Base-by-base conservation (phyloP, 2,113 vertebrate genomes). In the Daubentonia madagascariensis region DNA sequence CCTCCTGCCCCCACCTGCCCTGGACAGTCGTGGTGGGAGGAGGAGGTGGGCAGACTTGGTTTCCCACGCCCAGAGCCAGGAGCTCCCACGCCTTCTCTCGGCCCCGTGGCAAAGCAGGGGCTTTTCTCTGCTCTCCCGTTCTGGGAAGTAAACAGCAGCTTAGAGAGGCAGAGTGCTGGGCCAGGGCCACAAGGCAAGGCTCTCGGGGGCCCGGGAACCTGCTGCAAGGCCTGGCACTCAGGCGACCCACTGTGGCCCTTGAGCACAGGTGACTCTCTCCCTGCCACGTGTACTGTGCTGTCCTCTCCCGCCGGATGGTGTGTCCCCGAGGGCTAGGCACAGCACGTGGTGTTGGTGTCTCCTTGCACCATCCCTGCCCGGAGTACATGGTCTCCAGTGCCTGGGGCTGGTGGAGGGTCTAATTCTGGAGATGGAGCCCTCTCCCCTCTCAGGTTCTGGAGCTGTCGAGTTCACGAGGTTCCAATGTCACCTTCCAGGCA, bases 401-500 rank as follows among this genome's bases (percentile, higher is more conserved):
- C 76, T 3, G 0, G 32, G 18, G 67, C 84, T 54, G 43, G 52
- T 22, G 18, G 35, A 57, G 22, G 35, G 89, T 17, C 70, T 35
- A 6, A 59, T 54, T 61, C 48, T 83, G 28, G 23, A 87, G 89
- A 16, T 12, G 0, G 52, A 61, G 23, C 23, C 75, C 68, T 28
- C 28, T 32, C 57, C 32, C 40, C 3, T 0, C 40, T 28, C 22
- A 2, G 88, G 37, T 85, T n/a, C 76, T 22, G 6, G 30, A 37
- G 32, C 85, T 45, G 37, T 93, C 7, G 0, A 23, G 54, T 63
- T 67, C 92, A 67, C 3, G 1, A 78, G 90, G 80, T 40, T 96
- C 83, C 97, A 97, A 96, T 90, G 96, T 94, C 94, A 96, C 96
- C 96, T 97, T 97, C 90, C 0, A 4, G 91, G 85, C 84, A 37